A percentile compares a stretch with the other conserved stretches of the same genome.
Conservation (phyloP, 2,888 invertebrate genomes). For the Salticus scenicus region DNA sequence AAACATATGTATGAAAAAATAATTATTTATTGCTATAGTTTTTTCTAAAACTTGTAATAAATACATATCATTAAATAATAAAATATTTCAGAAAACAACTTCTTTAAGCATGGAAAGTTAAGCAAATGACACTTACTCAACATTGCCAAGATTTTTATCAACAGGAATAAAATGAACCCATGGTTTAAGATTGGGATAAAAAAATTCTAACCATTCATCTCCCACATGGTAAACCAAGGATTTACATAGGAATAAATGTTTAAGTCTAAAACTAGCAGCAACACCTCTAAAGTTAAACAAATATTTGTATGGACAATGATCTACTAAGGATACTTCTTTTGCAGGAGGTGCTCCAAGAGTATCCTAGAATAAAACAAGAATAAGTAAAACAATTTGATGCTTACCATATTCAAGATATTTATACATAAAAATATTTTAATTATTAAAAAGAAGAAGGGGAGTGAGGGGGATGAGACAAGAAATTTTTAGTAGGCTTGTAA, state of each 20-base stretch:
- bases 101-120: background rate
- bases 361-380: no score
- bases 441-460: no score
- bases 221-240: constrained; percentile 96
- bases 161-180: constrained; percentile 98
- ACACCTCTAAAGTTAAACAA: constrained; percentile 97
- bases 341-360: constrained; percentile 90
- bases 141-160: constrained; percentile 82
- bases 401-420: no score
- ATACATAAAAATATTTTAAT: no score
- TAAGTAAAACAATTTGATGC: no score
- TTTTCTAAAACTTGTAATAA: no score
- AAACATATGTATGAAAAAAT: no score
- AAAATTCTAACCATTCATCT: constrained; percentile 95
- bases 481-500: no score
- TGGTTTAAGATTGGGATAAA: constrained; percentile 90
- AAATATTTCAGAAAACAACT: no score
- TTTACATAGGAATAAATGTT: constrained; percentile 93
- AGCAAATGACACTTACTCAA: constrained; percentile 78
- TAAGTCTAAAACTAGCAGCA: constrained; percentile 97
- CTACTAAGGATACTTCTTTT: constrained; percentile 88
- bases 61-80: no score
- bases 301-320: constrained; percentile 88
- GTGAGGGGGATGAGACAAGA: no score
- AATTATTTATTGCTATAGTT: no score